Conservation (phyloP, 2,113 vertebrate genomes). For the Phalacrocorax pelagicus region DNA sequence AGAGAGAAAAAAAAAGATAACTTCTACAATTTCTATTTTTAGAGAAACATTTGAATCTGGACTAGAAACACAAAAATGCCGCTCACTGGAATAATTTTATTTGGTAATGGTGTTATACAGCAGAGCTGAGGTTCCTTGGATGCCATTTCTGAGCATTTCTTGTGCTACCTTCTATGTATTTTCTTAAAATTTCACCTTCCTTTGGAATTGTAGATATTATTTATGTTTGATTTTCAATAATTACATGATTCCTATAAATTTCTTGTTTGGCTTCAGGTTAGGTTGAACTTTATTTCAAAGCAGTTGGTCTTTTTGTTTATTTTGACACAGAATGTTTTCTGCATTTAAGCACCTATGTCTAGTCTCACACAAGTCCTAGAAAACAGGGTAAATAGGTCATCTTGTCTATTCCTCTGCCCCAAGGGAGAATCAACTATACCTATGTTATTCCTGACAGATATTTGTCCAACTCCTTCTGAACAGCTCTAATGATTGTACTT, state of each 20-base stretch:
- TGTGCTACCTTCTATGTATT: neutral
- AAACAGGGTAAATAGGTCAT: constrained; percentile 34
- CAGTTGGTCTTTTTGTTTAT: neutral
- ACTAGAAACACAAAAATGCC: neutral
- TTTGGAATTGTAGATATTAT: neutral
- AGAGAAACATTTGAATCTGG: constrained; percentile 25
- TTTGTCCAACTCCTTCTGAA: neutral
- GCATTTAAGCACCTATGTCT: neutral
- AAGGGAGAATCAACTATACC: neutral
- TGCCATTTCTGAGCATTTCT: neutral
- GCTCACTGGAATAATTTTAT: neutral
- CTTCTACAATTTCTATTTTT: constrained; percentile 37
- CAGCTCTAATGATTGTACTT: neutral
- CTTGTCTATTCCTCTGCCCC: neutral
- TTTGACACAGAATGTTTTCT: neutral
- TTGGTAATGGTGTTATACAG: neutral
- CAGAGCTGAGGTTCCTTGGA: neutral
- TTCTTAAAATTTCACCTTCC: neutral
- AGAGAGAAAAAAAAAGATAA: neutral
- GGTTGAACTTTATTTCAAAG: neutral
- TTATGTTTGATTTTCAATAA: neutral
- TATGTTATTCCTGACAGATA: neutral
- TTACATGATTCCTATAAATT: neutral
- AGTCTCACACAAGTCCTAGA: neutral
- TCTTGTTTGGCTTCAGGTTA: neutral